A percentile compares a stretch with the other conserved stretches of the same genome.
Evolutionary conservation across 53 echinoderm and acorn worm genomes (phyloP).

Genomic region (Actinopyga echinites): DNA sequence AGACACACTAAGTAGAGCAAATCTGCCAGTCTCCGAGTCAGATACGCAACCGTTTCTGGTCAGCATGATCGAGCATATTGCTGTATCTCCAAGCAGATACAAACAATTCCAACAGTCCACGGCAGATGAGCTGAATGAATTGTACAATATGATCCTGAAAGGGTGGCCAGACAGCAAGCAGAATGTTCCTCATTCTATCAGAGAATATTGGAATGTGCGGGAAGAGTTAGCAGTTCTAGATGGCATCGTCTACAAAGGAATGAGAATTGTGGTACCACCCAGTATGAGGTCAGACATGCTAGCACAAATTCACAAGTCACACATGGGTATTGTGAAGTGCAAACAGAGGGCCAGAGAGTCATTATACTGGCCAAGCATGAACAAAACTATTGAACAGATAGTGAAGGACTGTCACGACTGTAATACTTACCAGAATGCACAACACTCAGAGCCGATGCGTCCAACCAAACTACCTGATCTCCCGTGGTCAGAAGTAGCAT

Average conservation of each 20-base stretch:
- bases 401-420: conserved; percentile 56
- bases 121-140: conserved; percentile 38
- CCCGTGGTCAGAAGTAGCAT: conserved; percentile 55
- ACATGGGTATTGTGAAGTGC: conserved; percentile 59
- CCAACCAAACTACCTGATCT: conserved; percentile 44
- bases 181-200: conserved; percentile 51
- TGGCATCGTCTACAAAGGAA: conserved; percentile 61
- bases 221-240: conserved; percentile 61
- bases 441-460: conserved; percentile 48
- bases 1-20: conserved; percentile 46
- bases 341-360: conserved; percentile 58
- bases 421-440: conserved; percentile 47
- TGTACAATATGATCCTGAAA: conserved; percentile 58
- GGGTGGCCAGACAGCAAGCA: conserved; percentile 67
- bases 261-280: conserved; percentile 59
- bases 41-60: conserved; percentile 41
- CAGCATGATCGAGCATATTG: conserved; percentile 56
- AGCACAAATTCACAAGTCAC: conserved; percentile 38
- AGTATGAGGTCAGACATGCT: conserved; percentile 43
- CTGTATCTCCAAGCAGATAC: conserved; percentile 37
- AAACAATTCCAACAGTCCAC: conserved; percentile 41
- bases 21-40: conserved; percentile 35
- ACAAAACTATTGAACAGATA: conserved; percentile 42
- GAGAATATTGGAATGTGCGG: conserved; percentile 48
- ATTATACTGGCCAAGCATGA: conserved; percentile 67